Percentiles rank a stretch among this genome's conserved stretches.
Conservation (phyloP, 1,140 invertebrate species). For the Apis mellifera region DNA sequence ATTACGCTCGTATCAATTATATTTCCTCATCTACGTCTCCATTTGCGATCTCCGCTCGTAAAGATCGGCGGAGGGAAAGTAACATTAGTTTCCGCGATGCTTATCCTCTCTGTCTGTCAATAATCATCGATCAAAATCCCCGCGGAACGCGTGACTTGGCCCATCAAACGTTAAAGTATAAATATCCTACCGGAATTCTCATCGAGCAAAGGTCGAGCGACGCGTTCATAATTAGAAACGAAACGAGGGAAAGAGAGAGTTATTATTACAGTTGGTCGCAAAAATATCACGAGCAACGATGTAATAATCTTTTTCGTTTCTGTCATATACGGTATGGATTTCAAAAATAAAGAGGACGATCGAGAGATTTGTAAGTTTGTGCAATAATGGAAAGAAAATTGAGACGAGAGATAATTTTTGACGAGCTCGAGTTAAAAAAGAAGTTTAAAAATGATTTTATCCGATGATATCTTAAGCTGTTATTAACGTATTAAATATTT, state of each 20-base stretch:
- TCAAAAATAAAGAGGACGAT: too few relatives aligned
- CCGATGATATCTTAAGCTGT: too few relatives aligned
- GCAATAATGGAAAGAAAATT: too few relatives aligned
- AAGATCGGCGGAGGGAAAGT: neutral
- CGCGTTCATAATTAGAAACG: constrained; percentile 17
- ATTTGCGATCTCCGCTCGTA: constrained; percentile 4
- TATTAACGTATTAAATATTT: too few relatives aligned
- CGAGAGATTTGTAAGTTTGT: too few relatives aligned
- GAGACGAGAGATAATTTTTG: too few relatives aligned
- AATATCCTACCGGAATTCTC: constrained; percentile 37
- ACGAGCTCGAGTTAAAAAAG: too few relatives aligned
- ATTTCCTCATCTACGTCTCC: constrained; percentile 30
- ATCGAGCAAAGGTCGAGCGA: neutral
- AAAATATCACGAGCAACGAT: too few relatives aligned
- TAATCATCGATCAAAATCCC: constrained; percentile 31
- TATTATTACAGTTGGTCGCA: too few relatives aligned
- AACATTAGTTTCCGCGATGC: constrained; percentile 9
- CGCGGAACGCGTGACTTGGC: neutral
- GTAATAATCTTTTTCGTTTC: too few relatives aligned
- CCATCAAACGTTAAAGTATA: constrained; percentile 21
- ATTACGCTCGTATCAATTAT: constrained; percentile 26
- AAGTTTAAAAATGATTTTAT: too few relatives aligned
- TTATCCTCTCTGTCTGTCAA: constrained; percentile 18
- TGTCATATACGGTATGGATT: too few relatives aligned
- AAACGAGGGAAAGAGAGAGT: constrained; percentile 4